phyloP scores from a whole-genome alignment of 92 coral and sea anemone genomes.

The Phenganax stokvisi region DNA sequence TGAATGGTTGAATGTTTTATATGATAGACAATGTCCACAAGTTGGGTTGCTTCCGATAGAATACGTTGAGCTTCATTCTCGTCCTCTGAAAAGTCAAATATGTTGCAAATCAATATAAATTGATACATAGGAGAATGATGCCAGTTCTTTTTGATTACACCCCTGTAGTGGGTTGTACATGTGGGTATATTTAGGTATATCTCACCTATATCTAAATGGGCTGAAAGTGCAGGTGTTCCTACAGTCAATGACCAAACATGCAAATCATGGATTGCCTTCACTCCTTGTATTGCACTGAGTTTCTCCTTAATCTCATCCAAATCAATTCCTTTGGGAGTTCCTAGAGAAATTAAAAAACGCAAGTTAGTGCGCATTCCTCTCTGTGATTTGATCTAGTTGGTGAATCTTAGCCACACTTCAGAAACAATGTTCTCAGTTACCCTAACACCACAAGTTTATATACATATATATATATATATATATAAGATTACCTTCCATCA shows the following conservation, averaged over 20 bases:
- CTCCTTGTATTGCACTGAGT: constrained; percentile 70
- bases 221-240: constrained; percentile 84
- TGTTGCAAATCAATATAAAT: neutral
- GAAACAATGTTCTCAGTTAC: too few relatives aligned
- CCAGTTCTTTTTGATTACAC: neutral
- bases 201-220: constrained; percentile 86
- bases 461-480: neutral
- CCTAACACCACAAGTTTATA: too few relatives aligned
- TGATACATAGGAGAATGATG: neutral
- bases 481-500: constrained; percentile 80
- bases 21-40: constrained; percentile 34
- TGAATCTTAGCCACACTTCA: too few relatives aligned
- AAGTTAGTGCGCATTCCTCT: neutral
- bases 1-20: constrained; percentile 79
- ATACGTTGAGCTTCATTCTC: constrained; percentile 25
- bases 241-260: constrained; percentile 97
- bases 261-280: constrained; percentile 80
- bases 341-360: constrained; percentile 33
- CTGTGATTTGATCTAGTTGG: neutral
- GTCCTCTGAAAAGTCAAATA: neutral
- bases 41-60: constrained; percentile 26
- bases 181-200: too few relatives aligned
- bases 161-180: neutral
- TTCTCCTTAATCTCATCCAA: constrained; percentile 68
- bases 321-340: constrained; percentile 82